phyloP scores from a whole-genome alignment of 2,113 vertebrate species.

The Bettongia penicillata region DNA sequence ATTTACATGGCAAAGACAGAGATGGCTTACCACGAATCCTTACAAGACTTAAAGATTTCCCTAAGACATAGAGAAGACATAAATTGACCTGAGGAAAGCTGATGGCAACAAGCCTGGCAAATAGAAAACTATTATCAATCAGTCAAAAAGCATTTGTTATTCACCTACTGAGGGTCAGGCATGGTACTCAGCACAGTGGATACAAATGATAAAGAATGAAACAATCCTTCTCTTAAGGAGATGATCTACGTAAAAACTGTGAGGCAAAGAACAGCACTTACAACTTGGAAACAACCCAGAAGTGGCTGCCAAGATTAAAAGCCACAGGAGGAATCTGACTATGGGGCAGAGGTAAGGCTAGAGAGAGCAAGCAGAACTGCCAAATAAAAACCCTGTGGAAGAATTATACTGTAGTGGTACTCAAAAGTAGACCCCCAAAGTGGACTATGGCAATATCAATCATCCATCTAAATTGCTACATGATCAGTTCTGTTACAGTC shows the following conservation, averaged over 20 bases:
- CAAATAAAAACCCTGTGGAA: accelerated
- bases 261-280: neutral
- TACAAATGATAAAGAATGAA: neutral
- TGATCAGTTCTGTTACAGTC: accelerated
- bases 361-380: accelerated
- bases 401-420: accelerated
- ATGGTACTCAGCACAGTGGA: neutral
- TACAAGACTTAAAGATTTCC: accelerated
- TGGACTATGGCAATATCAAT: accelerated
- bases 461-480: accelerated
- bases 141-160: neutral
- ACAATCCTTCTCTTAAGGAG: neutral
- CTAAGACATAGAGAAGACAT: accelerated
- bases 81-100: accelerated
- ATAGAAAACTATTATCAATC: accelerated
- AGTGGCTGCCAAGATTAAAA: conserved; percentile 39
- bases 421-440: neutral
- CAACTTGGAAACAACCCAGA: neutral
- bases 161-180: neutral
- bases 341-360: accelerated
- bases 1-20: accelerated
- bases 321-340: neutral
- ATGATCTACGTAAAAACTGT: neutral
- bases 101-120: neutral
- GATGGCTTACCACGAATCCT: accelerated